phyloP scores from a whole-genome alignment of 2,888 invertebrate species.

The Zygogramma bicolorata region DNA sequence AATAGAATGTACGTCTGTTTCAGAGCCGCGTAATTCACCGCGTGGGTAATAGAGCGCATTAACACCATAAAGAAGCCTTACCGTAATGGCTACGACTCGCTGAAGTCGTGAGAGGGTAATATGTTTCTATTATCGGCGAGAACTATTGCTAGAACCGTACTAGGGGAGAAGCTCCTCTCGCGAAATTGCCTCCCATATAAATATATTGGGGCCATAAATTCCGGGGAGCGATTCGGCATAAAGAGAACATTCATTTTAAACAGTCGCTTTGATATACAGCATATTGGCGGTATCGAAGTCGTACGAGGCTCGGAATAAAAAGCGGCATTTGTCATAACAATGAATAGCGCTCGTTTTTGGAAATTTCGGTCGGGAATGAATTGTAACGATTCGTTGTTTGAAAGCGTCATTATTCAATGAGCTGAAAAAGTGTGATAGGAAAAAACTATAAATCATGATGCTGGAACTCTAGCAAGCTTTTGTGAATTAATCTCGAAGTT shows the following conservation, averaged over 20 bases:
- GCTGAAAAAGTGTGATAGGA: background rate
- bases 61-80: slow-evolving; percentile 68
- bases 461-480: too few relatives aligned
- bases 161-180: slow-evolving; percentile 59
- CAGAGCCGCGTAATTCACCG: slow-evolving; percentile 62
- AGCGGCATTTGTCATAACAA: slow-evolving; percentile 51
- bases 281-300: slow-evolving; percentile 53
- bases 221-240: slow-evolving; percentile 65
- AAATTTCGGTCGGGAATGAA: background rate
- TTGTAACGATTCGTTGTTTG: background rate
- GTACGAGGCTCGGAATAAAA: slow-evolving; percentile 41
- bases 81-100: slow-evolving; percentile 66
- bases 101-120: slow-evolving; percentile 68
- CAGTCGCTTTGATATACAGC: slow-evolving; percentile 61
- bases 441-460: too few relatives aligned
- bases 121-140: slow-evolving; percentile 68
- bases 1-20: slow-evolving; percentile 59
- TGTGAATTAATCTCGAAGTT: too few relatives aligned
- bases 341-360: slow-evolving; percentile 25
- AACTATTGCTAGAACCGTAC: slow-evolving; percentile 63
- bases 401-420: background rate
- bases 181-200: slow-evolving; percentile 68
- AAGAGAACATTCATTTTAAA: slow-evolving; percentile 66
- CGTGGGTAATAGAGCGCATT: slow-evolving; percentile 66
- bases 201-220: slow-evolving; percentile 68